Base-by-base conservation (phyloP, 2,888 invertebrate genomes). In the Punctoribates punctum region DNA sequence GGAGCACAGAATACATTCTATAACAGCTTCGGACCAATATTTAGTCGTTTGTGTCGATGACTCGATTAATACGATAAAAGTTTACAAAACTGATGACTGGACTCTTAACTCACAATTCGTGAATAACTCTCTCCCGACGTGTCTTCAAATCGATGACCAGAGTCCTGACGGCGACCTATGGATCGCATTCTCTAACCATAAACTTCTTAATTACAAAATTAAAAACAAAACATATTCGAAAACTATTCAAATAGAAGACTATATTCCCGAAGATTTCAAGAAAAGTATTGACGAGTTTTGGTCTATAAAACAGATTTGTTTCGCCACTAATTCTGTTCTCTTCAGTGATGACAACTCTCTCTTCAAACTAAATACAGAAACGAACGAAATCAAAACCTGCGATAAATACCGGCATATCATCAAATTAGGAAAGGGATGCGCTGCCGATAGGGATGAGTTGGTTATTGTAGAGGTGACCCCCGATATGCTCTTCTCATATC, bases 401-500 rank as follows among this genome's bases (percentile, higher is more conserved):
- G 54, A 70, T 38, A 72, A 75, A 70, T 74, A 74, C 25, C 46
- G 27, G 20, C 77, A 74, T 72, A 70, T 77, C 17, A 46, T 72
- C 20, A 25, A 29, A 29, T 29, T 70, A 67, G 77, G 29, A 25
- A 74, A 67, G 38, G 73, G 46, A 25, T 3, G 20, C 38, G 48
- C 38, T 46, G 1, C 23, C 15, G 15, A 77, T 17, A n/a, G n/a
- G n/a, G n/a, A n/a, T n/a, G 72, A 74, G 38, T 29, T 75, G 25
- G 67, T 77, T 67, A 20, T 77, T 1, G 17, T 77, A 15, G 77
- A 77, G 25, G 8, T 77, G 15, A 77, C 77, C 17, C 48, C 65
- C 23, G 34, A 65, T 5, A 70, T 70, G 67, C n/a, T 77, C 6
- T 29, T 65, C 20, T 51, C 17, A 27, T 20, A 8, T 23, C 42